Evolutionary conservation across 23 tunicate genomes (phyloP).

Genomic region (Trididemnum nubilum): DNA sequence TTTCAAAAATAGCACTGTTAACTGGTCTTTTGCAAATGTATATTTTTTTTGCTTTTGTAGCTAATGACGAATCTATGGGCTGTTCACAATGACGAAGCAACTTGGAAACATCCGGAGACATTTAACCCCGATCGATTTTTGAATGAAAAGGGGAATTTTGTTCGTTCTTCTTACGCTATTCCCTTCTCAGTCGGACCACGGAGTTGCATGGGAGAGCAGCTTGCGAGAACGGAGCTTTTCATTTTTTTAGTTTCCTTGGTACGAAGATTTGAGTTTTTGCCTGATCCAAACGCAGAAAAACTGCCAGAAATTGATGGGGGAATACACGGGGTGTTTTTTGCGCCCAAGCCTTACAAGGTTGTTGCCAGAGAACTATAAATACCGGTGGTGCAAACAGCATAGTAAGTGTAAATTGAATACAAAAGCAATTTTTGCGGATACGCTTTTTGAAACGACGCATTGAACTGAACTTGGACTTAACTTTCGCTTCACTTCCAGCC

Average conservation of each 20-base stretch:
- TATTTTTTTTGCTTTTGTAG: neutral
- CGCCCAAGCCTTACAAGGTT: neutral
- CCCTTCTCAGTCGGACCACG: conserved; percentile 11
- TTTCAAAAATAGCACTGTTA: too few species aligned
- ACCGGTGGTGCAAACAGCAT: too few species aligned
- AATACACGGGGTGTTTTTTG: neutral
- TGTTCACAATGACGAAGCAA: neutral
- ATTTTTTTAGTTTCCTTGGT: conserved; percentile 1
- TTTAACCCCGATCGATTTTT: neutral
- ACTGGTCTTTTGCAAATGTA: neutral
- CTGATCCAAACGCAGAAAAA: neutral
- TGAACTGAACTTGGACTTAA: too few species aligned
- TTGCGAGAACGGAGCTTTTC: conserved; percentile 1
- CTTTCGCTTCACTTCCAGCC: too few species aligned
- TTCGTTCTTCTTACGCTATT: conserved; percentile 1
- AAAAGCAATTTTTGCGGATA: too few species aligned
- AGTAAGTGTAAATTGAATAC: too few species aligned
- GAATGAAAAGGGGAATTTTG: conserved; percentile 7
- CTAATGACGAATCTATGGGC: neutral
- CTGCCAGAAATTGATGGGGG: neutral
- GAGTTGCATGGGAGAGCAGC: conserved; percentile 6
- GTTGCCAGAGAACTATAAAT: neutral
- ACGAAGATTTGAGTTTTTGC: neutral
- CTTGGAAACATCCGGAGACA: neutral
- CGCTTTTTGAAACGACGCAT: too few species aligned